Percentiles rank a stretch among this genome's conserved stretches.
Evolutionary conservation across 30 jellyfish, hydroid and myxozoan species (phyloP).

Genomic region (Aurelia sp.): DNA sequence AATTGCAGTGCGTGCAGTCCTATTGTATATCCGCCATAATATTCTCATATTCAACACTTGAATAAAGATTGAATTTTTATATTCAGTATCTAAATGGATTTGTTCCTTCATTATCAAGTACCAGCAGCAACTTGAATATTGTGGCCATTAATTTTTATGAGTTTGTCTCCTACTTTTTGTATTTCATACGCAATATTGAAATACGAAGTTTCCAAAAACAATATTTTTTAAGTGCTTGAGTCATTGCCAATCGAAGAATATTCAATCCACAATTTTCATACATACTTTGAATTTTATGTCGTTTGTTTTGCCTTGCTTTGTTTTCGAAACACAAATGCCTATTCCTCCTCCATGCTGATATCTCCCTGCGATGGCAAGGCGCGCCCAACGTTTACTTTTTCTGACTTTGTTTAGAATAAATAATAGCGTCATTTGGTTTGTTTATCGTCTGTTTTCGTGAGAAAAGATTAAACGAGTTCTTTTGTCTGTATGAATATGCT

Average conservation of each 20-base stretch:
- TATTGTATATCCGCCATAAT: conserved; percentile 45
- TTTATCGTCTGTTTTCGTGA: conserved; percentile 32
- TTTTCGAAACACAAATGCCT: no score
- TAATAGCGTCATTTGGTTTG: conserved; percentile 3
- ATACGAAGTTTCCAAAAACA: no score
- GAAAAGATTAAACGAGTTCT: conserved; percentile 37
- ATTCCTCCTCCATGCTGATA: conserved; percentile 16
- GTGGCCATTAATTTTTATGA: neutral
- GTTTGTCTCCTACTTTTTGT: neutral
- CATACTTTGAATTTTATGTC: no score
- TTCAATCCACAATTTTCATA: no score
- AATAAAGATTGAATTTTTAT: no score
- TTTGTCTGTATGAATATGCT: conserved; percentile 6
- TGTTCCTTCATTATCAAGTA: neutral
- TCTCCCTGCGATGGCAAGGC: conserved; percentile 40
- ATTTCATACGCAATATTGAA: neutral
- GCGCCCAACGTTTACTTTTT: conserved; percentile 44
- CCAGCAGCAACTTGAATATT: neutral
- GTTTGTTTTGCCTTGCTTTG: no score
- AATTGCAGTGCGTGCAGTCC: conserved; percentile 7
- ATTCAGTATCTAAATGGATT: no score
- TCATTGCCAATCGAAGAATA: no score
- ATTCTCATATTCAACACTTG: neutral
- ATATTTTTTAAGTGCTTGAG: no score
- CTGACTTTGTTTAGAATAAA: conserved; percentile 16